A percentile compares a stretch with the other conserved stretches of the same genome.
These are phyloP conservation scores for Hafferia zeledoni DNA, from an alignment of 2,797 vertebrate species.

Conservation along the genomic window DNA sequence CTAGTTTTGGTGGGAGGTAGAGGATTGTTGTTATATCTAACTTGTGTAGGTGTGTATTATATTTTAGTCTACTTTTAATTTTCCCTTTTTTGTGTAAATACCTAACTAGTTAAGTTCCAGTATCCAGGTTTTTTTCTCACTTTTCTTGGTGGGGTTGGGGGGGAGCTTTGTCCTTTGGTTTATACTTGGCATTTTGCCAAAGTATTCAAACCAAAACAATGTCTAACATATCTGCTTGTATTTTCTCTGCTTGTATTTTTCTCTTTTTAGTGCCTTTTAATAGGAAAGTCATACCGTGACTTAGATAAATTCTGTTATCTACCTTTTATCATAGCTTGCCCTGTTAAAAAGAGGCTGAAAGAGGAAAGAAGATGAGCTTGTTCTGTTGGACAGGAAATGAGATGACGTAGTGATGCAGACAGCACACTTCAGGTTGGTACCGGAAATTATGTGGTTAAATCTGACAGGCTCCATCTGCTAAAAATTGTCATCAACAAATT, in stretches of 20 bases:
- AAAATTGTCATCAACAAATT: not conserved
- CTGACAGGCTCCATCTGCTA: not conserved
- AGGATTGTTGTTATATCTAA: no score
- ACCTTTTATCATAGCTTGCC: not conserved
- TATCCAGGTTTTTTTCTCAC: no score
- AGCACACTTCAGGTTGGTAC: not conserved
- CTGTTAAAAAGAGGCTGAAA: not conserved
- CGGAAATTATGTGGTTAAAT: not conserved
- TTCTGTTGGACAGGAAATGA: not conserved
- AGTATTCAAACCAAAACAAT: no score
- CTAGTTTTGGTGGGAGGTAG: no score
- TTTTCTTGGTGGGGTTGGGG: no score
- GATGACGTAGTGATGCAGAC: not conserved
- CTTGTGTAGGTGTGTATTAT: no score
- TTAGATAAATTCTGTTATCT: not conserved
- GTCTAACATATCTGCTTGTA: not conserved
- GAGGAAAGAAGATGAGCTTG: not conserved
- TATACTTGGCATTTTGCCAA: no score
- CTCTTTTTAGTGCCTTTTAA: not conserved
- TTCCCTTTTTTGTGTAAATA: no score
- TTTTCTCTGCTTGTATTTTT: not conserved
- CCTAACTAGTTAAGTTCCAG: no score
- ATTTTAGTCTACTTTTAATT: no score
- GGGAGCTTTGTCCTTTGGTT: no score
- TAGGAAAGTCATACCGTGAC: not conserved